Percentiles rank a stretch among this genome's conserved stretches.
phyloP scores from a whole-genome alignment of 2,888 invertebrate species.

The Autographa pulchrina region DNA sequence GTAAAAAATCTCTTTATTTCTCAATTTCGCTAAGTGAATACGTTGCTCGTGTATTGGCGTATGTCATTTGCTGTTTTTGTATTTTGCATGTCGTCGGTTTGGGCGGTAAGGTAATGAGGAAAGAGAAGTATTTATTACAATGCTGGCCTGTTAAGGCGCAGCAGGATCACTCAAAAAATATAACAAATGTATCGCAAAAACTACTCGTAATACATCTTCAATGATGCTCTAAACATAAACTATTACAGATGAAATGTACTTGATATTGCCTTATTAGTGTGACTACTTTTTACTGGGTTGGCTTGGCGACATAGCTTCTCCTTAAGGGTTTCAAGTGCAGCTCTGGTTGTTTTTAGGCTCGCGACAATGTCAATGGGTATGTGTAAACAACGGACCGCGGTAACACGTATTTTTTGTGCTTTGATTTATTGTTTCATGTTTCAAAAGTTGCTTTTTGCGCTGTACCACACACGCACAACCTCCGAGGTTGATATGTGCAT shows the following conservation, averaged over 20 bases:
- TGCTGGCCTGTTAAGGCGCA: constrained; percentile 68
- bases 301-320: constrained; percentile 60
- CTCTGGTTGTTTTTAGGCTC: constrained; percentile 71
- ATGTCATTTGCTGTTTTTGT: constrained; percentile 87
- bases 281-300: constrained; percentile 48
- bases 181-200: constrained; percentile 32
- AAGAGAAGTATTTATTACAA: constrained; percentile 83
- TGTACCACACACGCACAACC: constrained; percentile 85
- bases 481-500: constrained; percentile 75
- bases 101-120: constrained; percentile 87
- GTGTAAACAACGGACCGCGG: constrained; percentile 84
- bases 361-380: constrained; percentile 83
- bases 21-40: constrained; percentile 86
- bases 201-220: constrained; percentile 34
- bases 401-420: constrained; percentile 87
- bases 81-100: constrained; percentile 76
- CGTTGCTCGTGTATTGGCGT: constrained; percentile 77
- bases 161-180: constrained; percentile 34
- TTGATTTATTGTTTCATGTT: constrained; percentile 88
- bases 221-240: constrained; percentile 47
- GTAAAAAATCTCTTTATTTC: constrained; percentile 84
- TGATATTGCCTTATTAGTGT: constrained; percentile 48
- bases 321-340: constrained; percentile 72
- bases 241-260: constrained; percentile 49
- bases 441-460: constrained; percentile 83